Evolutionary conservation across 1,140 invertebrate genomes (phyloP).

Genomic region (Drosophila paulistorum): DNA sequence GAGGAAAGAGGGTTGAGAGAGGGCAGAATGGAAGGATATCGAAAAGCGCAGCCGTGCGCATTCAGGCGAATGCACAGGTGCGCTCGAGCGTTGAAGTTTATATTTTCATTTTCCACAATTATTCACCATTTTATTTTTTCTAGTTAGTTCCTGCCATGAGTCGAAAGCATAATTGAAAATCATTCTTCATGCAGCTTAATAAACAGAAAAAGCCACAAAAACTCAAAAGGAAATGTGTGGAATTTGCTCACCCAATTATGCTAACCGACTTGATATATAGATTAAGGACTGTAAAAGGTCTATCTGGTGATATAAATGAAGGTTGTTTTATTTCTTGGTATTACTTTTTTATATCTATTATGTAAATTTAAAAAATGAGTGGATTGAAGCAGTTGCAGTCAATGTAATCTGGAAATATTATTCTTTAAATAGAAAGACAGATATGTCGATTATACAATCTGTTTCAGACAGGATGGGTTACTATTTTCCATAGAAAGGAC

Average conservation of each 20-base stretch:
- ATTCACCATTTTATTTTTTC: background rate
- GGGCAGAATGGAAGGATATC: slow-evolving; percentile 10
- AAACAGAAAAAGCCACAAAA: slow-evolving; percentile 30
- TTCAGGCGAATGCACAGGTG: slow-evolving; percentile 75
- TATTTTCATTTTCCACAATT: slow-evolving; percentile 17
- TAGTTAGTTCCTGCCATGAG: slow-evolving; percentile 31
- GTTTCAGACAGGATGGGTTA: no score
- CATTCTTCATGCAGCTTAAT: slow-evolving; percentile 57
- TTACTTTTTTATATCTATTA: no score
- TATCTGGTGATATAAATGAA: no score
- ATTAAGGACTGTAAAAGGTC: background rate
- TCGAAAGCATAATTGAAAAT: slow-evolving; percentile 67
- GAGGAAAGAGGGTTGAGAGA: background rate
- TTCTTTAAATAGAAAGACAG: no score
- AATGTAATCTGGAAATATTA: no score
- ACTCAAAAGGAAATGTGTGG: background rate
- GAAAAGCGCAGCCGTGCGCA: slow-evolving; percentile 75
- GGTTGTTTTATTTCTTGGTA: no score
- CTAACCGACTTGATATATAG: slow-evolving; percentile 1
- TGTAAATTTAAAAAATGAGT: no score
- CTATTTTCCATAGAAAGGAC: no score
- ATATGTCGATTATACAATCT: no score
- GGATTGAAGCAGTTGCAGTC: no score
- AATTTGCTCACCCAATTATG: slow-evolving; percentile 10
- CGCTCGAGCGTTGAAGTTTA: slow-evolving; percentile 51